Evolutionary conservation across 1,140 invertebrate genomes (phyloP).

Genomic region (Zaprionus tsacasi): DNA sequence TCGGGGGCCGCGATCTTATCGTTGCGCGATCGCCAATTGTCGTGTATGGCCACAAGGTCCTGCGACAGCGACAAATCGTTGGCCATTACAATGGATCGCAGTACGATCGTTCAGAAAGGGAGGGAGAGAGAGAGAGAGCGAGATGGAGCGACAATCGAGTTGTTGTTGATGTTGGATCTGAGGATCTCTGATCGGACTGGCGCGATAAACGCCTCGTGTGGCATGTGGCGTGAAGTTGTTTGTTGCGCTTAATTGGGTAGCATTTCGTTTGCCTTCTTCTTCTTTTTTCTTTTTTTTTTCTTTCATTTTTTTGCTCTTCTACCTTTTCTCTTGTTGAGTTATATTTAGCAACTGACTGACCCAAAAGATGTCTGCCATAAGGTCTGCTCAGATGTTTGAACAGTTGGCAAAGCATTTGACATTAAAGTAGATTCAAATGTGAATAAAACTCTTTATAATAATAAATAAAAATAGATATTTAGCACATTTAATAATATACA

Average conservation of each 20-base stretch:
- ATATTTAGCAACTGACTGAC: constrained; percentile 63
- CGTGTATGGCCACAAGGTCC: constrained; percentile 60
- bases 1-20: constrained; percentile 66
- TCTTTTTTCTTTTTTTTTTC: background rate
- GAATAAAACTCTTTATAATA: background rate
- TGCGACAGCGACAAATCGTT: constrained; percentile 79
- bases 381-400: background rate
- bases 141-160: constrained; percentile 46
- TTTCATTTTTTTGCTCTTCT: background rate
- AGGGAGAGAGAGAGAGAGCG: background rate
- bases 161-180: constrained; percentile 54
- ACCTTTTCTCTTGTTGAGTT: constrained; percentile 32
- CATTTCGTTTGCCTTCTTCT: constrained; percentile 51
- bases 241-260: constrained; percentile 79
- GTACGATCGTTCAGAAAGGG: background rate
- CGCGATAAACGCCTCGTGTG: constrained; percentile 76
- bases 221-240: constrained; percentile 82
- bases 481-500: too few species aligned
- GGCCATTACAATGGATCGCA: constrained; percentile 62
- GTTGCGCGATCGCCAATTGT: constrained; percentile 68
- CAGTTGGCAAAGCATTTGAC: background rate
- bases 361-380: constrained; percentile 50
- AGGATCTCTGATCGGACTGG: constrained; percentile 63
- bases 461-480: too few species aligned
- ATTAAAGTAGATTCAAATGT: constrained; percentile 2